Conservation (phyloP, 2,888 invertebrate species). For the Apantesis nais region DNA sequence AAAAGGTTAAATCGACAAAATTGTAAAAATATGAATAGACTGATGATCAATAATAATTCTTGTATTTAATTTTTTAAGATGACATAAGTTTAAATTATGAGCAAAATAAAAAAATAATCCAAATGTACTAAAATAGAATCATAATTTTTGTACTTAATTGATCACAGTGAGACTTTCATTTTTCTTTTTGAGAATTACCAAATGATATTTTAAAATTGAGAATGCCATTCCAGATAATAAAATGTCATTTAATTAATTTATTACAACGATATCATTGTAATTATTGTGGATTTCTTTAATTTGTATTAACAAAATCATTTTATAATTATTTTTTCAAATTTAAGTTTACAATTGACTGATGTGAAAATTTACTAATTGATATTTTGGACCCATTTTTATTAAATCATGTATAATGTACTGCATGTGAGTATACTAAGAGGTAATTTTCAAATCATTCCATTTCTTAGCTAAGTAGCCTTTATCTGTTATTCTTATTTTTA, state of each 20-base stretch:
- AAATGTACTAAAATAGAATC: conserved; percentile 63
- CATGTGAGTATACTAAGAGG: conserved; percentile 82
- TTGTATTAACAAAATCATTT: conserved; percentile 70
- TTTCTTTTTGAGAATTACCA: conserved; percentile 79
- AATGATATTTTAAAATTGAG: conserved; percentile 59
- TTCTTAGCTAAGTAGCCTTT: conserved; percentile 67
- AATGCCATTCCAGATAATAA: conserved; percentile 71
- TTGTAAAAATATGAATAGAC: conserved; percentile 85
- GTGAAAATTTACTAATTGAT: conserved; percentile 70
- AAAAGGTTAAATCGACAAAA: conserved; percentile 82
- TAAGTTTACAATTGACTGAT: conserved; percentile 81
- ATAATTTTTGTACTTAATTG: conserved; percentile 81
- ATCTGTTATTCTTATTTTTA: conserved; percentile 65
- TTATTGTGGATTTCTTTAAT: conserved; percentile 72
- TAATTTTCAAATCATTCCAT: conserved; percentile 82
- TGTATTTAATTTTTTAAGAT: conserved; percentile 84
- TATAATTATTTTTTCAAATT: conserved; percentile 76
- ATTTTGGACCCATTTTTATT: conserved; percentile 68
- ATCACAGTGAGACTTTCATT: conserved; percentile 80
- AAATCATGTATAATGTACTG: conserved; percentile 70
- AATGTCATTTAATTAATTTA: conserved; percentile 83
- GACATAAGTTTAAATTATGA: conserved; percentile 84
- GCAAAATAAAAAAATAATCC: conserved; percentile 62
- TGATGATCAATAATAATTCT: conserved; percentile 84
- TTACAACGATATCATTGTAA: conserved; percentile 64